Percentiles rank a stretch among this genome's conserved stretches.
phyloP scores from a whole-genome alignment of 2,888 invertebrate genomes.

The Drosophila neonasuta region DNA sequence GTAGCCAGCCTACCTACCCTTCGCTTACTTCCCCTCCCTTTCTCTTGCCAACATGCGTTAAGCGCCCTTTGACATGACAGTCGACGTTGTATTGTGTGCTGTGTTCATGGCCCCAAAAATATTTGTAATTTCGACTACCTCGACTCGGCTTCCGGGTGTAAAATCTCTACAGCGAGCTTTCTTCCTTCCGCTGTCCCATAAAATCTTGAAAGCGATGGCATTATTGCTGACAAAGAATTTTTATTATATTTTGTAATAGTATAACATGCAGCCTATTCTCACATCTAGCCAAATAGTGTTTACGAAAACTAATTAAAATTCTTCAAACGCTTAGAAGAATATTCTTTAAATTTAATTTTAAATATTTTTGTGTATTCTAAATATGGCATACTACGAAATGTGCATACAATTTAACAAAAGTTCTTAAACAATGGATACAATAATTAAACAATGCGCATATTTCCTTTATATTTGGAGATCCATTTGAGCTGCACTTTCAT shows the following conservation, averaged over 20 bases:
- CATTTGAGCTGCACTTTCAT: too few relatives aligned
- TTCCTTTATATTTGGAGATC: too few relatives aligned
- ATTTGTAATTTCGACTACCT: constrained; percentile 14
- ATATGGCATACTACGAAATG: too few relatives aligned
- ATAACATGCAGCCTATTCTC: background rate
- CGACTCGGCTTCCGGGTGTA: constrained; percentile 1
- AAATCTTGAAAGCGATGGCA: background rate
- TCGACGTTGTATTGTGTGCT: constrained; percentile 6
- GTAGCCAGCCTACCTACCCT: background rate
- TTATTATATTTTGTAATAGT: background rate
- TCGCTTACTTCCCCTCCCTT: background rate
- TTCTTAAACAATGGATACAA: too few relatives aligned
- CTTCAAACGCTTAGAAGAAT: background rate
- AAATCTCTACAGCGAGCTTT: background rate
- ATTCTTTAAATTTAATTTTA: background rate
- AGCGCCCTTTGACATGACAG: constrained; percentile 13
- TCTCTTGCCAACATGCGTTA: background rate
- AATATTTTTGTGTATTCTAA: background rate
- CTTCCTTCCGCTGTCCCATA: background rate
- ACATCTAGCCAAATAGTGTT: background rate
- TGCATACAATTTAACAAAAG: too few relatives aligned
- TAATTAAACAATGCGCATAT: too few relatives aligned
- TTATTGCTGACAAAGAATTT: background rate
- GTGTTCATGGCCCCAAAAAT: constrained; percentile 1
- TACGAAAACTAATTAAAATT: background rate